Conservation (phyloP, 2,113 vertebrate genomes). For the Colinus virginianus region DNA sequence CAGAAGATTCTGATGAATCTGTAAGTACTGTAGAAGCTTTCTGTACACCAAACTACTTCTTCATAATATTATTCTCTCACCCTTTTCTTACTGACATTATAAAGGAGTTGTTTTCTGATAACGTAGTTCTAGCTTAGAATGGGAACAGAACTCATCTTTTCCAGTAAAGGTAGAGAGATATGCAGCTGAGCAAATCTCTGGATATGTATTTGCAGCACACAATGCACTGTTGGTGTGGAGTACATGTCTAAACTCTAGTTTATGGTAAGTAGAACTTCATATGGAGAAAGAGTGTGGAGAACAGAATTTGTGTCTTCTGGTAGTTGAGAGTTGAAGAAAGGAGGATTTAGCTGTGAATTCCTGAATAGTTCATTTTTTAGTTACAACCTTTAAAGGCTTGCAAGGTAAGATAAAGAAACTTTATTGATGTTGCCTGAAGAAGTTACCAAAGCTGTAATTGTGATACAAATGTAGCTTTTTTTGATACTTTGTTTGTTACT, state of each 20-base stretch:
- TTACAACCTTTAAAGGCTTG: neutral
- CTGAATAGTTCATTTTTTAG: neutral
- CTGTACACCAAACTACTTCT: neutral
- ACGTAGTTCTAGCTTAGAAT: neutral
- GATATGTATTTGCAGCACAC: neutral
- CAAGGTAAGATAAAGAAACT: neutral
- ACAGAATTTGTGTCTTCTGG: neutral
- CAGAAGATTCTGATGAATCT: slow-evolving; percentile 86
- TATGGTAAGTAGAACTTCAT: neutral
- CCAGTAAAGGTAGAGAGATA: neutral
- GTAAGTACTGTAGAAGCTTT: slow-evolving; percentile 82
- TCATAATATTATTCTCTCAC: neutral
- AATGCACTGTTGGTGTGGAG: neutral
- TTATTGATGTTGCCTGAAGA: neutral
- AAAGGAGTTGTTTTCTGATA: neutral
- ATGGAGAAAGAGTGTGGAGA: neutral
- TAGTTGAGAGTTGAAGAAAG: neutral
- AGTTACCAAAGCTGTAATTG: neutral
- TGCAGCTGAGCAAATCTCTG: neutral
- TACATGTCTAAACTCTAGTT: neutral
- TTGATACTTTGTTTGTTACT: neutral
- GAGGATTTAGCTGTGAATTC: neutral
- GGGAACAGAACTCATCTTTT: neutral
- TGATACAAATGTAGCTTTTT: neutral
- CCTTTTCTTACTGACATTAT: neutral